Evolutionary conservation across 2,888 invertebrate species (phyloP).

Genomic region (Latrodectus hesperus): DNA sequence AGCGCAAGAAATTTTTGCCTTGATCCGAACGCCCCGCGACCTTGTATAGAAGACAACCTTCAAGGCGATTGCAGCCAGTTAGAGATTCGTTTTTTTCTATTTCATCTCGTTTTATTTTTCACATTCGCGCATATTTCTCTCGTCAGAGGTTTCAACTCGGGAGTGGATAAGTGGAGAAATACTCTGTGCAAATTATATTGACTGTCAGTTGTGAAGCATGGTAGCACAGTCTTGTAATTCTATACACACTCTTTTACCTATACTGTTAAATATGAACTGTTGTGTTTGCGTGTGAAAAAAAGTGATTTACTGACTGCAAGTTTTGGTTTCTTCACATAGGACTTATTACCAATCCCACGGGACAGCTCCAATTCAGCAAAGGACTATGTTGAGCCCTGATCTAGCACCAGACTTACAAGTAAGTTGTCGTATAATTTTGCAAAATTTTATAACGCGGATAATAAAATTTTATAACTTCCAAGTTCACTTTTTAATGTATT

Average conservation of each 20-base stretch:
- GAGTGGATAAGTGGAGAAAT: neutral
- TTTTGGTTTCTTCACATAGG: slow-evolving; percentile 48
- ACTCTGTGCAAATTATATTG: neutral
- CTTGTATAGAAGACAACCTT: slow-evolving; percentile 61
- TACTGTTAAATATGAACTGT: slow-evolving; percentile 5
- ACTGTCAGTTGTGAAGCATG: slow-evolving; percentile 26
- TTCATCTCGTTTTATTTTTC: neutral
- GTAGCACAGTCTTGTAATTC: slow-evolving; percentile 16
- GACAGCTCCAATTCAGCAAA: slow-evolving; percentile 60
- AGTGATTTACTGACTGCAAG: slow-evolving; percentile 15
- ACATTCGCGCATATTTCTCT: neutral
- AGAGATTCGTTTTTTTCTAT: slow-evolving; percentile 22
- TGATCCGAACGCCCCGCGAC: slow-evolving; percentile 61
- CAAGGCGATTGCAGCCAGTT: slow-evolving; percentile 53
- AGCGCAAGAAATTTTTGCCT: slow-evolving; percentile 56
- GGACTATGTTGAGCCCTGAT: slow-evolving; percentile 65
- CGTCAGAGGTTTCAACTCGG: neutral
- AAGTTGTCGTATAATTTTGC: neutral
- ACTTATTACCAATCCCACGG: slow-evolving; percentile 64
- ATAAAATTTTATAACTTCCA: too few species aligned
- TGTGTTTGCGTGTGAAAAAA: slow-evolving; percentile 15
- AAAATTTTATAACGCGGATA: too few species aligned
- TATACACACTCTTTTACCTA: neutral
- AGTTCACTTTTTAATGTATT: too few species aligned
- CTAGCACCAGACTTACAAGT: slow-evolving; percentile 63